These are phyloP conservation scores for Drosophila fungiperda DNA, from an alignment of 2,888 invertebrate species.

Conservation along the genomic window DNA sequence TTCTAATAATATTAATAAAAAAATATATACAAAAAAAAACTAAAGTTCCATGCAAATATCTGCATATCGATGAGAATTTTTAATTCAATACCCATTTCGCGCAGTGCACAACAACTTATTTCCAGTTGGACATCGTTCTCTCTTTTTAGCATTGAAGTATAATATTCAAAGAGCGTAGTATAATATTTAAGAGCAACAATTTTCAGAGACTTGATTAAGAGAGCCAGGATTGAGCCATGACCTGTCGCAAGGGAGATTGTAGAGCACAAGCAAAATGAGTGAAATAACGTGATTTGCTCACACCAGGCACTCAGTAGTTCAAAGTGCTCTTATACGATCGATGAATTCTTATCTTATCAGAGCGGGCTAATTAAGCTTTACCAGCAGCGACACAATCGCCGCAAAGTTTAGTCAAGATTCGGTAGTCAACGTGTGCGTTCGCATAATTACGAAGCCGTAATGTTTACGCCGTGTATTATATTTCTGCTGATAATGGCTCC, in stretches of 20 bases:
- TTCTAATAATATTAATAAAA: background rate
- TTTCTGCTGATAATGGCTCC: slow-evolving; percentile 34
- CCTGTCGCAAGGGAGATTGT: slow-evolving; percentile 51
- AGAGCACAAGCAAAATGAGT: slow-evolving; percentile 13
- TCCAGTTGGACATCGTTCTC: background rate
- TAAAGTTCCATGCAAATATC: background rate
- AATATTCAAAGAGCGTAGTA: background rate
- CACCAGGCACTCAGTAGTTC: background rate
- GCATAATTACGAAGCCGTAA: slow-evolving; percentile 38
- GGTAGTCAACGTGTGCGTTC: slow-evolving; percentile 59
- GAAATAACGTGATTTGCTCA: background rate
- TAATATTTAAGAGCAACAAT: slow-evolving; percentile 7
- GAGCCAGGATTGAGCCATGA: slow-evolving; percentile 54
- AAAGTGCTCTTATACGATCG: slow-evolving; percentile 48
- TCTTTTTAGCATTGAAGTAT: background rate
- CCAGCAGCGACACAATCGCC: slow-evolving; percentile 24
- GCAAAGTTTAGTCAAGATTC: slow-evolving; percentile 65
- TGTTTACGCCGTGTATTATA: slow-evolving; percentile 44
- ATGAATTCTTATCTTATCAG: slow-evolving; percentile 68
- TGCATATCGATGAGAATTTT: too few species aligned
- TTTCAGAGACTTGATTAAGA: slow-evolving; percentile 2
- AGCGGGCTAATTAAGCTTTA: slow-evolving; percentile 47
- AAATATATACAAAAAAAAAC: background rate
- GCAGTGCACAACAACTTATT: slow-evolving; percentile 7
- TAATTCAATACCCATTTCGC: background rate